phyloP scores from a whole-genome alignment of 2,113 vertebrate genomes.

The Psephotus haematonotus region DNA sequence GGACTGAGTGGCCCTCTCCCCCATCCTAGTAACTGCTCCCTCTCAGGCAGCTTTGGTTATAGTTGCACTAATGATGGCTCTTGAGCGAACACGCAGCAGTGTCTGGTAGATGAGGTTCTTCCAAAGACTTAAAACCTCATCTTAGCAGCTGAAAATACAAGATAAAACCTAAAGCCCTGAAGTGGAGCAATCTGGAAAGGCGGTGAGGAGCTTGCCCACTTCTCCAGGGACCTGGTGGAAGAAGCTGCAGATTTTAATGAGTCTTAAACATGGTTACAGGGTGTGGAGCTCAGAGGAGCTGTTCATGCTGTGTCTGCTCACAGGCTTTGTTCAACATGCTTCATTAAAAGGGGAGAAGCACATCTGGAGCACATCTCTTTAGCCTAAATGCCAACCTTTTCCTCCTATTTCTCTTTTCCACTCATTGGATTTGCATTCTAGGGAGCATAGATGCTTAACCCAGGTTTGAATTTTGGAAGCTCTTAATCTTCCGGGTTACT shows the following conservation, averaged over 20 bases:
- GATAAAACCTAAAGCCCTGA: neutral
- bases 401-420: neutral
- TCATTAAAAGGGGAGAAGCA: neutral
- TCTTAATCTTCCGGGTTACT: neutral
- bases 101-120: neutral
- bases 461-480: neutral
- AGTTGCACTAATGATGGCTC: neutral
- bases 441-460: neutral
- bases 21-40: neutral
- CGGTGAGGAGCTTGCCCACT: neutral
- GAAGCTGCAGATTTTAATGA: neutral
- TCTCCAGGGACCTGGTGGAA: neutral
- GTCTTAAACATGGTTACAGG: neutral
- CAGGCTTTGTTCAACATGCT: neutral
- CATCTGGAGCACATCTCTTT: neutral
- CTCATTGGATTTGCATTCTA: neutral
- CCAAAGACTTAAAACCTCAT: constrained; percentile 14
- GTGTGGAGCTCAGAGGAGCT: neutral
- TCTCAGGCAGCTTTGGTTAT: neutral
- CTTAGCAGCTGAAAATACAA: neutral
- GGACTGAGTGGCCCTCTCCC: neutral
- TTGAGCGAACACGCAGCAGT: neutral
- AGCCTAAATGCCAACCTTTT: neutral
- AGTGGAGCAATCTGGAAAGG: neutral
- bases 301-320: neutral